Evolutionary conservation across 2,113 vertebrate species (phyloP), one percentile per base, ranked within the genome.

Genomic region (Eptesicus fuscus): DNA sequence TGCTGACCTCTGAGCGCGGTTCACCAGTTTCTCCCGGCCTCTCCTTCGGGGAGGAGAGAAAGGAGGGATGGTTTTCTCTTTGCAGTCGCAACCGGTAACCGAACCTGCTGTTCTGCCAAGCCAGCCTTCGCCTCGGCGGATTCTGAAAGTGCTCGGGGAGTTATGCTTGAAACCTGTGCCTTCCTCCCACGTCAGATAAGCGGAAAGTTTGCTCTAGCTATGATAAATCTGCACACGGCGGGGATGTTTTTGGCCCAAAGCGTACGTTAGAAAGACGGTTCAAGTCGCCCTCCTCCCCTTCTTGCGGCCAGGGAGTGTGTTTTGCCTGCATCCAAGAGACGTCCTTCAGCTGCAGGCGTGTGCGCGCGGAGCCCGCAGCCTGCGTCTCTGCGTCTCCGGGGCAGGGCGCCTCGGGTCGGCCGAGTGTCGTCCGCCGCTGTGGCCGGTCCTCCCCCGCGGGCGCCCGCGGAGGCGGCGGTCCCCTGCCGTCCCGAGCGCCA

Each of bases 351-450:
- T 28, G 85, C 83, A 25, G 95, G 63, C 93, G 76, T 83, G 96
- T 67, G 95, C 71, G 96, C 93, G 59, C 74, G 1, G 8, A 73
- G 79, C 59, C 73, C 71, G 88, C 51, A 73, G 78, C 88, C 77
- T 7, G 30, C 90, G 42, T 65, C 79, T 76, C 32, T 91, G 86
- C 96, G 97, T 97, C 97, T 96, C 77, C 82, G 30, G 96, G 97
- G 97, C 98, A 98, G 97, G 96, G 97, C 98, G 92, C 93, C 92
- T 94, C 93, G 86, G 91, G 94, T 83, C 97, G 96, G 96, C 98
- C 96, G 96, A 89, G 95, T 98, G 98, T 98, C 97, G 96, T 97
- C 97, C 97, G 95, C 98, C 98, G 97, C 98, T 96, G 98, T 96
- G 98, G 97, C 98, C 96, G 93, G 83, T 80, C 97, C 97, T 94